Evolutionary conservation across 2,797 vertebrate species (phyloP).

Genomic region (Capromys pilorides): DNA sequence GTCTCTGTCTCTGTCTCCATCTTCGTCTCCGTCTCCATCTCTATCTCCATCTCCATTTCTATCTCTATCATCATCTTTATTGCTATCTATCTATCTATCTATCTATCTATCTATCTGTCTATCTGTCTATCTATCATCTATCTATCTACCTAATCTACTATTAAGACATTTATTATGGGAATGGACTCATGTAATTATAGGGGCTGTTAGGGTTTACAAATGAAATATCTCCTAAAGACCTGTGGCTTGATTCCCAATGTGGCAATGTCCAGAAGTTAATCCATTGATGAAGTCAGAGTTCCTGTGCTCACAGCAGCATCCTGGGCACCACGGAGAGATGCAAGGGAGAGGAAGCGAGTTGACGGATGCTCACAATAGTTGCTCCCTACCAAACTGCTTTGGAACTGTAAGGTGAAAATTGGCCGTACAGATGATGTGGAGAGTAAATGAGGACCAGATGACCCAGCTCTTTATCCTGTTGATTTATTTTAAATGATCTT

Average conservation of each 20-base stretch:
- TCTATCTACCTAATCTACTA: not conserved
- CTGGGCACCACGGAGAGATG: not conserved
- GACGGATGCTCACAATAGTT: not conserved
- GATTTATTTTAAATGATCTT: conserved; percentile 23
- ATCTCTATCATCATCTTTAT: not conserved
- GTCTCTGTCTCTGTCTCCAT: not conserved
- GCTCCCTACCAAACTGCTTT: not conserved
- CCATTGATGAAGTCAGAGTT: not conserved
- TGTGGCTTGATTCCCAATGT: not conserved
- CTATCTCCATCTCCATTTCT: not conserved
- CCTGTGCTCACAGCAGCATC: not conserved
- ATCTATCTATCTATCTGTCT: not conserved
- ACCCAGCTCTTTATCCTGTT: not conserved
- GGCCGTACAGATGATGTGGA: not conserved
- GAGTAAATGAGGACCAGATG: not conserved
- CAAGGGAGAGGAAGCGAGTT: not conserved
- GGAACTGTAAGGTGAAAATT: not conserved
- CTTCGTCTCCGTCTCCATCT: not conserved
- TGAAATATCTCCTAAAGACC: not conserved
- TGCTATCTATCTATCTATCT: too few relatives aligned
- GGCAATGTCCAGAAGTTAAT: not conserved
- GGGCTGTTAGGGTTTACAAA: not conserved
- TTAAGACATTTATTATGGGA: not conserved
- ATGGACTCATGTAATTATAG: too few relatives aligned
- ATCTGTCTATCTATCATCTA: not conserved